Evolutionary conservation across 2,113 vertebrate genomes (phyloP), one percentile per base, ranked within the genome.

Genomic region (Phalacrocorax pelagicus): DNA sequence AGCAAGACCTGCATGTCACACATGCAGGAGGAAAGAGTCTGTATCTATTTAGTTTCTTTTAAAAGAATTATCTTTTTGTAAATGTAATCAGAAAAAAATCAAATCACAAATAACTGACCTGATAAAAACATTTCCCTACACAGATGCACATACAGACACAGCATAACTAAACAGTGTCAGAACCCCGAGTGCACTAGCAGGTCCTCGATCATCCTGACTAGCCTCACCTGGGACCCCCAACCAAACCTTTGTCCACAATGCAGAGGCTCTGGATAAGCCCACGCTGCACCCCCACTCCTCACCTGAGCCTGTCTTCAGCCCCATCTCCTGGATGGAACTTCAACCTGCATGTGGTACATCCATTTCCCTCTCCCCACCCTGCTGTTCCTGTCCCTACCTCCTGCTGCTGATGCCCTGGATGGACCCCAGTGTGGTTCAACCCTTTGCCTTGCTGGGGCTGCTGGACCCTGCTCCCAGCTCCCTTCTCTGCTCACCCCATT

Each of bases 331-430:
- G 5, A 62, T 0, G 18, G 38, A 8, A 20, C 26, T 55, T 10
- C 17, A 4, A 47, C 12, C 6, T 24, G 5, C 8, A 0, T 9
- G 10, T 16, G 16, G 40, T 32, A 63, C 27, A 40, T 30, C n/a
- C 36, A 46, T 6, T 12, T 81, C 16, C 29, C 18, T 14, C 5
- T 49, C 3, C 20, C 44, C 18, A 62, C 3, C 22, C 16, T 4
- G 2, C 30, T 81, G 44, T 22, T 78, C 19, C 38, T 57, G 38
- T 47, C 20, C 46, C 57, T 34, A 2, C 21, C 32, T 66, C 54
- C 75, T 40, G 21, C 52, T 78, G 58, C 19, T 70, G 47, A n/a
- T 49, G 26, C 14, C 15, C 5, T 49, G 17, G 12, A 47, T 9
- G 17, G 9, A 22, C 30, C 20, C 12, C 9, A 27, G 13, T 3